These are phyloP conservation scores for Hymenopus coronatus DNA, from an alignment of 2,888 invertebrate species.

Conservation along the genomic window DNA sequence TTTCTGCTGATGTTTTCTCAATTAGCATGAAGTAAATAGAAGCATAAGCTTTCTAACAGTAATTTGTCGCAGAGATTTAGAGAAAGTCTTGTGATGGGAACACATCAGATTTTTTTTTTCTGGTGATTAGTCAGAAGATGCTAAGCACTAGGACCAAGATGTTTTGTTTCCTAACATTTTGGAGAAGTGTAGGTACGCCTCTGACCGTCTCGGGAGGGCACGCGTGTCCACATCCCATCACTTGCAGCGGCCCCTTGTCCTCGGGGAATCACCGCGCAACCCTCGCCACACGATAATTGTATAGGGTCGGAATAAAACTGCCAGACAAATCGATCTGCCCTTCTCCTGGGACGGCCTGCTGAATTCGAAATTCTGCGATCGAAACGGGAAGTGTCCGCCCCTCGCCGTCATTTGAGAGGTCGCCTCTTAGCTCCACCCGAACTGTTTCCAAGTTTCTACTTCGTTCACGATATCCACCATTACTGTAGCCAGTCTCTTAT, in stretches of 20 bases:
- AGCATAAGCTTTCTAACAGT: too few relatives aligned
- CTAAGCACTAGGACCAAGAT: background rate
- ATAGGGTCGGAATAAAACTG: background rate
- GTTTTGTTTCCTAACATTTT: background rate
- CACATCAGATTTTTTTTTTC: too few relatives aligned
- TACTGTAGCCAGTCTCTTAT: background rate
- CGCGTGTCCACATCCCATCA: constrained; percentile 19
- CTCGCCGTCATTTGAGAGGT: background rate
- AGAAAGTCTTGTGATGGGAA: too few relatives aligned
- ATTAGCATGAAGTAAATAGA: too few relatives aligned
- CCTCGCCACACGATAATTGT: background rate
- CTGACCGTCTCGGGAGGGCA: background rate
- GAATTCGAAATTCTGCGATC: background rate
- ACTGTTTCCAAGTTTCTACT: background rate
- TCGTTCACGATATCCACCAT: background rate
- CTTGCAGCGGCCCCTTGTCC: constrained; percentile 6
- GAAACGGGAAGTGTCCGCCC: background rate
- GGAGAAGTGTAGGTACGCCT: background rate
- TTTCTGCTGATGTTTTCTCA: too few relatives aligned
- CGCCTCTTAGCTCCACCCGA: background rate
- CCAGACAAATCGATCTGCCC: background rate
- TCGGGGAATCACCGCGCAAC: constrained; percentile 7
- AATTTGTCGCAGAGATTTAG: too few relatives aligned
- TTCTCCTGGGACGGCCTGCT: background rate
- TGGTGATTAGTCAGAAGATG: too few relatives aligned